A percentile compares a stretch with the other conserved stretches of the same genome.
phyloP scores from a whole-genome alignment of 2,888 invertebrate species.

The Euphydryas editha region DNA sequence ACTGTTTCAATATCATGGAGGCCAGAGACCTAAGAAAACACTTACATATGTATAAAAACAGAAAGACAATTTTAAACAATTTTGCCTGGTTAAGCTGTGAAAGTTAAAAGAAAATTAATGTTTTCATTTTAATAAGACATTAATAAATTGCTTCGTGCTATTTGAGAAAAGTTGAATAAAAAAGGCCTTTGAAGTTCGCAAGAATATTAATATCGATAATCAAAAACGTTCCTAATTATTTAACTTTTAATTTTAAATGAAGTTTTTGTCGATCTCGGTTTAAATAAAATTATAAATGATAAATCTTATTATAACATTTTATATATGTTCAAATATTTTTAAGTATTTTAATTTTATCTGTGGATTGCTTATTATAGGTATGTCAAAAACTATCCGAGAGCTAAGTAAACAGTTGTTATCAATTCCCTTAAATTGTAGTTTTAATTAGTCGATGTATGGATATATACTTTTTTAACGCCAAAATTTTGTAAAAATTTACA shows the following conservation, averaged over 20 bases:
- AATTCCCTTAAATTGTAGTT: too few species aligned
- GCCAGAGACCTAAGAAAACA: not conserved
- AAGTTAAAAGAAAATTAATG: not conserved
- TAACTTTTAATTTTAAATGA: slow-evolving; percentile 59
- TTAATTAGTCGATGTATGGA: too few species aligned
- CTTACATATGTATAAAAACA: not conserved
- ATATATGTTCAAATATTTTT: too few species aligned
- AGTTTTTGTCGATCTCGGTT: slow-evolving; percentile 24
- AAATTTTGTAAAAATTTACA: too few species aligned
- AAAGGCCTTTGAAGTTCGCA: slow-evolving; percentile 43
- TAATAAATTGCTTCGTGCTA: slow-evolving; percentile 17
- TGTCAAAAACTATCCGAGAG: too few species aligned
- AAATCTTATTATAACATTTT: too few species aligned
- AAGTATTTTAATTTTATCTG: too few species aligned
- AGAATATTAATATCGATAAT: slow-evolving; percentile 46
- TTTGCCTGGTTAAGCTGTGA: not conserved
- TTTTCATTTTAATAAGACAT: slow-evolving; percentile 14
- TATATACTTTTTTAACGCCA: too few species aligned
- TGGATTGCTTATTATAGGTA: too few species aligned
- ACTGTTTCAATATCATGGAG: too few species aligned
- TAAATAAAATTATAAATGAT: not conserved
- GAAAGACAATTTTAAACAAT: not conserved
- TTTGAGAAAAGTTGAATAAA: slow-evolving; percentile 35
- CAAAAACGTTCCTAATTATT: slow-evolving; percentile 49
- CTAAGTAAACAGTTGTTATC: too few species aligned